phyloP scores from a whole-genome alignment of 2,113 vertebrate species.

The Aphyosemion australe region DNA sequence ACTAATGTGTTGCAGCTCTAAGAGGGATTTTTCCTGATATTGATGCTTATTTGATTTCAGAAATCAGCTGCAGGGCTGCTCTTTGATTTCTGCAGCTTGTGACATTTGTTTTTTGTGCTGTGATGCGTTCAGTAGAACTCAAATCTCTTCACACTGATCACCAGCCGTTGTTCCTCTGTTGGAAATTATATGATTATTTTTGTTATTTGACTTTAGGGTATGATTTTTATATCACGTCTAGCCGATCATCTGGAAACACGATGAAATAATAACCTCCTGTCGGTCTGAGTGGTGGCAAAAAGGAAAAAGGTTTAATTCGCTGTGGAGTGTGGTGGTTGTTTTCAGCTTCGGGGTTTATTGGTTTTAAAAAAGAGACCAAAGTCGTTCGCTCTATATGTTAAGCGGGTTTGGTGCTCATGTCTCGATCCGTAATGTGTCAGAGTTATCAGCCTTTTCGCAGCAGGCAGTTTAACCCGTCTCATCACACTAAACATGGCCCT shows the following conservation, averaged over 20 bases:
- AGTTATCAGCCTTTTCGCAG: constrained; percentile 2
- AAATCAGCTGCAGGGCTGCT: constrained; percentile 43
- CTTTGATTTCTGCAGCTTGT: constrained; percentile 23
- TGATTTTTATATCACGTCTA: constrained; percentile 21
- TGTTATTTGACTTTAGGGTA: constrained; percentile 41
- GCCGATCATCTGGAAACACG: not conserved
- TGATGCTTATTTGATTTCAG: constrained; percentile 42
- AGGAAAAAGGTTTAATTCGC: not conserved
- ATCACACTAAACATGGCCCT: too few species aligned
- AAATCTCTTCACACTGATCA: constrained; percentile 36
- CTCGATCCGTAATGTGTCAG: too few species aligned
- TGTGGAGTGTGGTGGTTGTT: constrained; percentile 6
- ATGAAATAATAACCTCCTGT: constrained; percentile 5
- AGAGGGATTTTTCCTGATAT: constrained; percentile 11
- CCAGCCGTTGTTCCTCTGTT: constrained; percentile 24
- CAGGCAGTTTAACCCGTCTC: too few species aligned
- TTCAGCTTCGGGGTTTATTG: constrained; percentile 1
- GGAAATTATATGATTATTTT: constrained; percentile 16
- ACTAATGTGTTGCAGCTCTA: constrained; percentile 25
- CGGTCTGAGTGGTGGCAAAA: too few species aligned
- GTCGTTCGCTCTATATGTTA: constrained; percentile 9
- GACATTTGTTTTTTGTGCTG: constrained; percentile 56
- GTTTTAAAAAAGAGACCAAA: constrained; percentile 10
- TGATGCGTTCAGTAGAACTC: constrained; percentile 33
- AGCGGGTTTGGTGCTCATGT: not conserved